Conservation (phyloP, 2,888 invertebrate species). For the Yponomeuta malinellus region DNA sequence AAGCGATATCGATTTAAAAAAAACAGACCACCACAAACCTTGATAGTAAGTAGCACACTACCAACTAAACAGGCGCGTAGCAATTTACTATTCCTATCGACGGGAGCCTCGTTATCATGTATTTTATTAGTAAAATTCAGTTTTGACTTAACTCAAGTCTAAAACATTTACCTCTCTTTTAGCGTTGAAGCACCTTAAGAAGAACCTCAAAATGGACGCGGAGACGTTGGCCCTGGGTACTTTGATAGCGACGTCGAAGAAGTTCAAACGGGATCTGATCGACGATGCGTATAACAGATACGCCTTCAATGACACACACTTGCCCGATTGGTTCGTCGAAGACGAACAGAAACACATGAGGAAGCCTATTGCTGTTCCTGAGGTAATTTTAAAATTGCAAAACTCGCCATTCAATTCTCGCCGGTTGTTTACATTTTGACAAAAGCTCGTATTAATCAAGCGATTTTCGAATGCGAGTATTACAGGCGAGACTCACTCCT, state of each 20-base stretch:
- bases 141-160: too few species aligned
- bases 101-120: too few species aligned
- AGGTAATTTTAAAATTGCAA: slow-evolving; percentile 58
- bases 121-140: too few species aligned
- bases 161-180: slow-evolving; percentile 9
- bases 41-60: too few species aligned
- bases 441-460: too few species aligned
- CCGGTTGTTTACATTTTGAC: too few species aligned
- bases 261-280: slow-evolving; percentile 90
- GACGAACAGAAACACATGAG: slow-evolving; percentile 95
- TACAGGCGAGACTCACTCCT: too few species aligned
- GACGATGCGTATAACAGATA: slow-evolving; percentile 96
- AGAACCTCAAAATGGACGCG: slow-evolving; percentile 84
- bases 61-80: too few species aligned
- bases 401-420: neutral
- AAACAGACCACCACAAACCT: too few species aligned
- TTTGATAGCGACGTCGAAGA: slow-evolving; percentile 92
- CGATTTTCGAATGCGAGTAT: too few species aligned
- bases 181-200: slow-evolving; percentile 69
- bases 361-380: slow-evolving; percentile 88
- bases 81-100: too few species aligned
- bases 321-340: slow-evolving; percentile 97
- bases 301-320: slow-evolving; percentile 90
- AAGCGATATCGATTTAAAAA: too few species aligned
- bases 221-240: slow-evolving; percentile 95